phyloP scores from a whole-genome alignment of 2,797 vertebrate genomes.

The Onychomys arenicola region DNA sequence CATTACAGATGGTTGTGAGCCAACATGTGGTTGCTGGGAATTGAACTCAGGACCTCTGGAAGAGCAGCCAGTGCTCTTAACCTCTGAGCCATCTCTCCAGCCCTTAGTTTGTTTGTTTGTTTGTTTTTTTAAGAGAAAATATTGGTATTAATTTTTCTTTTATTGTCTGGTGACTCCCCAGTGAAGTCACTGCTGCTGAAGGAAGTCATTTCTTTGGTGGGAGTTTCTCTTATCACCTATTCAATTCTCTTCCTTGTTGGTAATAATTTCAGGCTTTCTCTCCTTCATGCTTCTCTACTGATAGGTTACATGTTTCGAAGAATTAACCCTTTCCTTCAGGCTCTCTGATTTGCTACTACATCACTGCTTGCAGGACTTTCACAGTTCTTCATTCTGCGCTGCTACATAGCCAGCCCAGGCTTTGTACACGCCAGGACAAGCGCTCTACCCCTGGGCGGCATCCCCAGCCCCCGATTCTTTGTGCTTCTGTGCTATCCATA shows the following conservation, averaged over 20 bases:
- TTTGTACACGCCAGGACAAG: background rate
- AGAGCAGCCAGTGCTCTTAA: background rate
- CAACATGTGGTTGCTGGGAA: background rate
- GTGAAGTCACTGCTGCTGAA: background rate
- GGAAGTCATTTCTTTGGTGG: background rate
- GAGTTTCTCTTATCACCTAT: background rate
- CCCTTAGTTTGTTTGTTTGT: background rate
- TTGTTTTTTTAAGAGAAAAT: background rate
- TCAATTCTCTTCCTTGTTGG: background rate
- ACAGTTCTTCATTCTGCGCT: too few relatives aligned
- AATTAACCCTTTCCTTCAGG: background rate
- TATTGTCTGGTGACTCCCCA: background rate
- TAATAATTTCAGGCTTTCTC: background rate
- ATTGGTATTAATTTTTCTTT: background rate
- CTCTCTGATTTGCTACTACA: background rate
- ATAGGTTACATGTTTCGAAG: background rate
- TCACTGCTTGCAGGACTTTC: too few relatives aligned
- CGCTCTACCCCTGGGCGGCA: too few relatives aligned
- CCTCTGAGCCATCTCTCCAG: background rate
- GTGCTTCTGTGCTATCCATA: too few relatives aligned
- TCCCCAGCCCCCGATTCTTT: background rate
- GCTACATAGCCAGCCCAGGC: too few relatives aligned
- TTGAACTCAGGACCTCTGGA: background rate
- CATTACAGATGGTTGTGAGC: background rate
- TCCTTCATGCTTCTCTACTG: background rate